These are phyloP conservation scores for Hemaris fuciformis DNA, from an alignment of 2,888 invertebrate genomes.

Conservation along the genomic window DNA sequence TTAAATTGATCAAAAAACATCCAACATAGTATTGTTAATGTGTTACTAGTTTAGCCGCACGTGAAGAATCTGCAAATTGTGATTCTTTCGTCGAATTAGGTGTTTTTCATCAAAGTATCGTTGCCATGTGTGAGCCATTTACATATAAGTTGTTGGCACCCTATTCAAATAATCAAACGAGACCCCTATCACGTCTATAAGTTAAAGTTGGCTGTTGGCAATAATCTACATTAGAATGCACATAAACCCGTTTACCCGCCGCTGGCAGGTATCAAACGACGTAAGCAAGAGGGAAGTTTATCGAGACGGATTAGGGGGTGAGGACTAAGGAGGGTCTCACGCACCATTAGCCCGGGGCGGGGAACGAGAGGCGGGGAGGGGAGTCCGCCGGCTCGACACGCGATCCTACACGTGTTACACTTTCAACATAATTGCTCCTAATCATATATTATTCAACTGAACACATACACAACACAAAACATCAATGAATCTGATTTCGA, in stretches of 20 bases:
- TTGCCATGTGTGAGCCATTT: no score
- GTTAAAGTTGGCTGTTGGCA: conserved; percentile 14
- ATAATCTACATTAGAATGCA: conserved; percentile 42
- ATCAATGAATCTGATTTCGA: conserved; percentile 14
- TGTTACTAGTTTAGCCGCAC: no score
- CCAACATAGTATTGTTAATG: no score
- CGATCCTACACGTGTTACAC: conserved; percentile 73
- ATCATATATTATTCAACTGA: conserved; percentile 51
- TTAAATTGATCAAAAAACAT: no score
- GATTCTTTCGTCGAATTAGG: no score
- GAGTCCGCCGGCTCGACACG: conserved; percentile 59
- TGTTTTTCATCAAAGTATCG: no score
- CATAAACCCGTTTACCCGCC: conserved; percentile 34
- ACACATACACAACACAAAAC: conserved; percentile 15
- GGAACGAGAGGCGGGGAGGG: conserved; percentile 53
- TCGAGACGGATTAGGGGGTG: conserved; percentile 38
- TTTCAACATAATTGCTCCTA: conserved; percentile 76
- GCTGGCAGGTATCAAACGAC: conserved; percentile 41
- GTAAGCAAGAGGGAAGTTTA: conserved; percentile 61
- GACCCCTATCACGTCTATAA: neutral
- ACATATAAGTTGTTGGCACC: no score
- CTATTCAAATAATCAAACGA: neutral
- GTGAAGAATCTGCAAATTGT: no score
- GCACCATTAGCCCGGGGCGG: conserved; percentile 73
- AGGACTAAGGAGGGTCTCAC: conserved; percentile 47